Base-by-base conservation (phyloP, 2,888 invertebrate species). In the Drosophila antonietae region DNA sequence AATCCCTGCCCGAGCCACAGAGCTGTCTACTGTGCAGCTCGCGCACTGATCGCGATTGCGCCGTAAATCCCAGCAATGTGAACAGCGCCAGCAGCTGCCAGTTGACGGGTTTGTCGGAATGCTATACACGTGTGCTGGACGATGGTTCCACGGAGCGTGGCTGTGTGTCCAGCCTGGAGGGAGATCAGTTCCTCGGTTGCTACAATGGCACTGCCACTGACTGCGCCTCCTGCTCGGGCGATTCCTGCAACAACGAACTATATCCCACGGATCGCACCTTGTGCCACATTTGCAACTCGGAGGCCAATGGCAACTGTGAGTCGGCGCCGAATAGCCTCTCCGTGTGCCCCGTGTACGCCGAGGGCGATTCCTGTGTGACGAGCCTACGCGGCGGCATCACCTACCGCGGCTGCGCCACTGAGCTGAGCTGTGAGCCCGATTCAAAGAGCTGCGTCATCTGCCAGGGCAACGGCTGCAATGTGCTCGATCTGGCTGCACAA, bases 121-220 rank as follows among this genome's bases (percentile, higher is more conserved):
- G 92, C 57, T 92, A 92, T 33, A 66, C 88, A 0, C 89, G 92
- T 7, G 85, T 91, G 0, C 71, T 91, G 4, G 3, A 18, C 3
- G 89, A 90, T 62, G 92, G 92, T n/a, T 63, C 80, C 31, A 92
- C 92, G 2, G 92, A 92, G 68, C 83, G 92, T 35, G 92, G 92
- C 10, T 92, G 92, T 15, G 41, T 91, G 9, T 88, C 92, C 9
- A 91, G 74, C 57, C 68, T 92, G 58, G 78, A 85, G 49, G 81
- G 79, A 3, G 88, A 92, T 3, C 90, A 91, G 14, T 92, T 92
- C 70, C 52, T 88, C 2, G 57, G 82, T 15, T 92, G 92, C 57
- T 80, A 88, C 20, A 84, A 85, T 46, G 91, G 90, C 35, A 90
- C 87, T 1, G 85, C 91, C 4, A 18, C 49, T 0, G 73, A 69